Base-by-base conservation (phyloP, 2,797 vertebrate species). In the Martes flavigula region DNA sequence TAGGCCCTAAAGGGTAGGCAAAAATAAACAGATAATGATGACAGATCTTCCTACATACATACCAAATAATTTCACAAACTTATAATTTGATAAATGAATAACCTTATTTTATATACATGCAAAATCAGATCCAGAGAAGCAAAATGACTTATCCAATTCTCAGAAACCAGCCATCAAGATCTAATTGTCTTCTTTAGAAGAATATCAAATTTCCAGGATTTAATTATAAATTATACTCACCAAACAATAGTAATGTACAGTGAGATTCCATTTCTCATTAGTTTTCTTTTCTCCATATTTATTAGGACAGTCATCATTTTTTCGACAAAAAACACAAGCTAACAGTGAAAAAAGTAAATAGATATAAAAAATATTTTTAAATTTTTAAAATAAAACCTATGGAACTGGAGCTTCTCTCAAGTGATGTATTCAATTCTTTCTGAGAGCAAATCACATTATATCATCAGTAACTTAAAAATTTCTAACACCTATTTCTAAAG, bases 211-310 rank as follows among this genome's bases (percentile, higher is more conserved):
- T 91, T 35, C 13, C 64, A 94, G 10, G 38, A 91, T 70, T 95
- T 86, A 94, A 90, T 85, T 72, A 95, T 25, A 70, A 70, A 94
- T 90, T 62, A 85, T 91, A 98, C 99, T 99, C 97, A 99, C 99
- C 99, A 99, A 98, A 98, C 99, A 99, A 97, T 99, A 99, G 98
- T 99, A 99, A 98, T 99, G 99, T 92, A 99, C 98, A 38, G 99
- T 99, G 40, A 99, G 98, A 46, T 99, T 98, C 89, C 99, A 98
- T 54, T 99, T 98, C 64, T 98, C 90, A 8, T 99, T 98, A 27
- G 98, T 99, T 89, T 99, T 99, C 97, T 99, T 99, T 91, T 99
- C 99, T 73, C 99, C 99, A 79, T 99, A 99, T 96, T 99, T 98
- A 93, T 99, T 99, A n/a, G 99, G 99, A 95, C 99, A 99, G 91